Base-by-base conservation (phyloP, 2,888 invertebrate species). In the Tineola bisselliella region DNA sequence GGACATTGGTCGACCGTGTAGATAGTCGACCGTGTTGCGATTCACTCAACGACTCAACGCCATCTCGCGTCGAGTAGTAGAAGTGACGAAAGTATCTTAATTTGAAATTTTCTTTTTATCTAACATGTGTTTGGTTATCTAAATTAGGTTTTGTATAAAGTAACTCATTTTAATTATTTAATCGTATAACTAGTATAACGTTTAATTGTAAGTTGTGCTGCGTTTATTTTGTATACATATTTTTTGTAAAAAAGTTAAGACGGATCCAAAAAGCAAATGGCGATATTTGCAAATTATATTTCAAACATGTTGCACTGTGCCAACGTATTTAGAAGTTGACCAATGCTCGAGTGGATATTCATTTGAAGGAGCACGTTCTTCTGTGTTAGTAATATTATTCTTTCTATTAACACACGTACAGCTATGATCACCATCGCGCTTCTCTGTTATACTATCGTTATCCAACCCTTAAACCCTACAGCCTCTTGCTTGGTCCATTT, bases 401-500 rank as follows among this genome's bases (percentile, higher is more conserved):
- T 63, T 64, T 65, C 63, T 63, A 64, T 63, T 61, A 66, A 30
- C 33, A 58, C 33, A 58, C 58, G 58, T 33, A 58, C 58, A 58
- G 33, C 33, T 13, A 58, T 33, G 15, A 25, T 33, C 33, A 33
- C 58, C 58, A 33, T 13, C 15, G 33, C 58, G 58, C 17, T 33
- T 58, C 58, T 58, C 58, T 31, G 58, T 33, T 15, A 6, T 12
- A 12, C 8, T 56, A 10, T 30, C 58, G 33, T 33, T 33, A 11
- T 31, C 58, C 58, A 58, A 58, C 15, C 31, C 58, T 25, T n/a
- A 15, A 43, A 15, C 86, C 81, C 84, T 86, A 84, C 71, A 83
- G 81, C 77, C 80, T 71, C 77, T 88, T 82, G 90, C 89, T 80
- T 79, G 79, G 77, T 81, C 18, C 79, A 84, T 89, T 90, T 75